phyloP scores from a whole-genome alignment of 1,140 invertebrate species.

The Drosophila nigrodunni region DNA sequence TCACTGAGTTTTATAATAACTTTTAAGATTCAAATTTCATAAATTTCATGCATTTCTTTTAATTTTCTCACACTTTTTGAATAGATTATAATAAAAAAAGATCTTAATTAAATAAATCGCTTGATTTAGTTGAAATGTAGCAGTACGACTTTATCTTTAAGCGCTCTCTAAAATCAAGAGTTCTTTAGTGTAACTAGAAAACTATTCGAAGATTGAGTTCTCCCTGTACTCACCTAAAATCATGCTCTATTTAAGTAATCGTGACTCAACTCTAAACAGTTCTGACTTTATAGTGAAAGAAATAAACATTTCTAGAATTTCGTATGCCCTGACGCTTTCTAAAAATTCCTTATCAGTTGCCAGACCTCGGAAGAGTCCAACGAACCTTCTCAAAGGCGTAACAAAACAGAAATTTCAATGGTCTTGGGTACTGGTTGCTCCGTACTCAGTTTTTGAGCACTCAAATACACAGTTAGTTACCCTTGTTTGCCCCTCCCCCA shows the following conservation, averaged over 20 bases:
- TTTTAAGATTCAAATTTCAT: background rate
- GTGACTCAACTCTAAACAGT: too few relatives aligned
- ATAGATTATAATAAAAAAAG: too few relatives aligned
- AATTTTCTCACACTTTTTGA: background rate
- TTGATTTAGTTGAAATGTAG: too few relatives aligned
- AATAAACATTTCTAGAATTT: background rate
- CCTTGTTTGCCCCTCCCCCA: background rate
- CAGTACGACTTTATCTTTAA: too few relatives aligned
- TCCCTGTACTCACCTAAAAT: too few relatives aligned
- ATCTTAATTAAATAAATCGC: too few relatives aligned
- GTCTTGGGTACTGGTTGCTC: background rate
- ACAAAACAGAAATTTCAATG: constrained; percentile 33
- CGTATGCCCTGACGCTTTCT: background rate
- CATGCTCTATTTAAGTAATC: too few relatives aligned
- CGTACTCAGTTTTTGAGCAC: too few relatives aligned
- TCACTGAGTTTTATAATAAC: constrained; percentile 1
- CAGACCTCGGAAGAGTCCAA: constrained; percentile 33
- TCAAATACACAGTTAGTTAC: background rate
- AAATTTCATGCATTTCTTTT: background rate
- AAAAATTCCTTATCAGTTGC: constrained; percentile 34
- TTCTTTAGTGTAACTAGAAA: too few relatives aligned
- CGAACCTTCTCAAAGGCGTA: constrained; percentile 31
- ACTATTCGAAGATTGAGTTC: too few relatives aligned
- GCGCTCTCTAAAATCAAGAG: too few relatives aligned
- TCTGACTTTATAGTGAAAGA: background rate